Conservation (phyloP, 2,797 vertebrate genomes). For the Allobates femoralis region DNA sequence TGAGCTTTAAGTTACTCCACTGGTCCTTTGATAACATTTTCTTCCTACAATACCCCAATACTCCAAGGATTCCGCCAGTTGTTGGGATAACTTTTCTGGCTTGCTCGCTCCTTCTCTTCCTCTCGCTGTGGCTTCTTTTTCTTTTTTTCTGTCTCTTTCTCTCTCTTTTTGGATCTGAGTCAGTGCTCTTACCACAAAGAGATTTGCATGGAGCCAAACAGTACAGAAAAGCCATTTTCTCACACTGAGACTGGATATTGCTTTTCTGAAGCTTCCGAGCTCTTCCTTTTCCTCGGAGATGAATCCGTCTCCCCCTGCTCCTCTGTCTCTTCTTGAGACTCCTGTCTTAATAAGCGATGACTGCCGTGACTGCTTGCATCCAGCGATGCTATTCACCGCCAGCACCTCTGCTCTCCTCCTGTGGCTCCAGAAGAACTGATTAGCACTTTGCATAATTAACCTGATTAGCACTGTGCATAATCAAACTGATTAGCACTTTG, state of each 20-base stretch:
- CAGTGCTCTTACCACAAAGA: constrained; percentile 72
- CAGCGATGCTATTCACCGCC: constrained; percentile 79
- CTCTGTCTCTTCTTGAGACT: constrained; percentile 73
- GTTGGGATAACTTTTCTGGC: constrained; percentile 45
- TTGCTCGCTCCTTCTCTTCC: constrained; percentile 49
- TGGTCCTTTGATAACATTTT: constrained; percentile 49
- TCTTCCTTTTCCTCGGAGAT: constrained; percentile 70
- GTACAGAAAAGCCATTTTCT: constrained; percentile 65
- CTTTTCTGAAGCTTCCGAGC: constrained; percentile 69
- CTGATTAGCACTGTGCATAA: no score
- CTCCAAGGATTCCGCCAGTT: constrained; percentile 41
- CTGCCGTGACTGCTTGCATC: constrained; percentile 83
- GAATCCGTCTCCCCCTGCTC: constrained; percentile 70
- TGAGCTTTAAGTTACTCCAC: no score
- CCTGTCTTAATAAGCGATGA: constrained; percentile 80
- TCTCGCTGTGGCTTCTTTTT: not conserved
- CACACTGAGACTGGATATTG: constrained; percentile 70
- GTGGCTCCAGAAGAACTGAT: constrained; percentile 87
- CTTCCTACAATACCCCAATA: constrained; percentile 27
- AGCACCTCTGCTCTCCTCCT: constrained; percentile 83
- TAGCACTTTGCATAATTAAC: constrained; percentile 89
- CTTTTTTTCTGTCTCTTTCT: constrained; percentile 5
- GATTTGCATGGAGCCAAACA: constrained; percentile 71
- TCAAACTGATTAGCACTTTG: constrained; percentile 81
- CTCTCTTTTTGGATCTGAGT: constrained; percentile 69